phyloP scores from a whole-genome alignment of 1,140 invertebrate species.

The Lamellibrachia luymesi region DNA sequence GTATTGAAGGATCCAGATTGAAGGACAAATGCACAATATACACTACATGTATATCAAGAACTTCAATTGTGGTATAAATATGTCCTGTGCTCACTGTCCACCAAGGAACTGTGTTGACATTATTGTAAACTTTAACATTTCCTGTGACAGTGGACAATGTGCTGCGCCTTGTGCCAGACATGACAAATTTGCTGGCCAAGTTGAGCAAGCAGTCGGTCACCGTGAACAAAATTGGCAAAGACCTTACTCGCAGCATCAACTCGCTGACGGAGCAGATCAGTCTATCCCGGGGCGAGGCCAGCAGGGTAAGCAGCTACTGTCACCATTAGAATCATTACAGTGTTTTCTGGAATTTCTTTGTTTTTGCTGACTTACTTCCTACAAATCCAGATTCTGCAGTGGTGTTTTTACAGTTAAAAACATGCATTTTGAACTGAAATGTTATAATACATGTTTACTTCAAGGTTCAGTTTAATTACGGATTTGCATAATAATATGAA shows the following conservation, averaged over 20 bases:
- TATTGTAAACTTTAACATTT: background rate
- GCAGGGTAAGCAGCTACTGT: slow-evolving; percentile 51
- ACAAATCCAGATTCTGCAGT: background rate
- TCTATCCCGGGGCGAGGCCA: slow-evolving; percentile 74
- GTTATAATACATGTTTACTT: too few relatives aligned
- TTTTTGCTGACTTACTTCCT: background rate
- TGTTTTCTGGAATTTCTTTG: background rate
- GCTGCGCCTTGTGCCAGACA: slow-evolving; percentile 65
- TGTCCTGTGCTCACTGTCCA: too few relatives aligned
- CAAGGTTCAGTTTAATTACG: background rate
- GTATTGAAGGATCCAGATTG: too few relatives aligned
- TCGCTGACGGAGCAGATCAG: slow-evolving; percentile 74
- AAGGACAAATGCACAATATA: too few relatives aligned
- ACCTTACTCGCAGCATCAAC: slow-evolving; percentile 70
- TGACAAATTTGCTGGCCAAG: slow-evolving; percentile 62
- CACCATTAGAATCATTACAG: background rate
- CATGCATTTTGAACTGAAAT: too few relatives aligned
- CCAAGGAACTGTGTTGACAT: background rate
- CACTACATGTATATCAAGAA: too few relatives aligned
- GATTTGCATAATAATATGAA: background rate
- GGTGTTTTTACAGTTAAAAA: background rate
- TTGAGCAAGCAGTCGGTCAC: slow-evolving; percentile 63
- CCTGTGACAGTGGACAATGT: slow-evolving; percentile 66
- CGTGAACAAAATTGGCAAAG: slow-evolving; percentile 57
- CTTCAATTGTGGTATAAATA: too few relatives aligned